Evolutionary conservation across 1,140 invertebrate genomes (phyloP).

Genomic region (Trichomalopsis sarcophagae): DNA sequence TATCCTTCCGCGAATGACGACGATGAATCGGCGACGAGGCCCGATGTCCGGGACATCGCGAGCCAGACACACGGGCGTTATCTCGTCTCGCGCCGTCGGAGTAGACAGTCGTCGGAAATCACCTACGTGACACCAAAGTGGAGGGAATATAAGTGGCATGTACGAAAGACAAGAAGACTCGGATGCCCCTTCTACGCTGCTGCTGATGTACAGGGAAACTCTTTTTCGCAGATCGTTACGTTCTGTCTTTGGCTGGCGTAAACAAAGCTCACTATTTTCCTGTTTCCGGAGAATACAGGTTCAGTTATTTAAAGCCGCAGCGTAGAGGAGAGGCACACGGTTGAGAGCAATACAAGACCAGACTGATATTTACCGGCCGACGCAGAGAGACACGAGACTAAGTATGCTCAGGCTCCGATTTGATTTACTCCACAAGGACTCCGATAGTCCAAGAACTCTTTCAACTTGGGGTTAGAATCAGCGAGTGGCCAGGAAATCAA

Average conservation of each 20-base stretch:
- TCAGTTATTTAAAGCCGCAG: not conserved
- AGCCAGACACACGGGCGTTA: not conserved
- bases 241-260: not conserved
- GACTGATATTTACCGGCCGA: conserved; percentile 3
- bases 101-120: not conserved
- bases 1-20: not conserved
- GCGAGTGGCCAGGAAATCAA: not conserved
- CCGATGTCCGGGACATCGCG: conserved; percentile 1
- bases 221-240: not conserved
- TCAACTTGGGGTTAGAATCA: not conserved
- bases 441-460: too few relatives aligned
- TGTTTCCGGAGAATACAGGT: not conserved
- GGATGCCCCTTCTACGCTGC: conserved; percentile 31
- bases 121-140: conserved; percentile 8
- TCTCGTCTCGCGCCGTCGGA: not conserved
- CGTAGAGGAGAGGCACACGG: too few relatives aligned
- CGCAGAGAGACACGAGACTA: not conserved
- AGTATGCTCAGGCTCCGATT: not conserved
- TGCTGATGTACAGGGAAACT: not conserved
- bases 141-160: not conserved
- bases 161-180: conserved; percentile 17
- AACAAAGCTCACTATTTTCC: not conserved
- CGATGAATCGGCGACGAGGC: not conserved
- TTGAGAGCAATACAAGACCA: not conserved
- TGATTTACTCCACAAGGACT: not conserved